phyloP scores from a whole-genome alignment of 2,888 invertebrate genomes.

The Shargacucullia verbasci region DNA sequence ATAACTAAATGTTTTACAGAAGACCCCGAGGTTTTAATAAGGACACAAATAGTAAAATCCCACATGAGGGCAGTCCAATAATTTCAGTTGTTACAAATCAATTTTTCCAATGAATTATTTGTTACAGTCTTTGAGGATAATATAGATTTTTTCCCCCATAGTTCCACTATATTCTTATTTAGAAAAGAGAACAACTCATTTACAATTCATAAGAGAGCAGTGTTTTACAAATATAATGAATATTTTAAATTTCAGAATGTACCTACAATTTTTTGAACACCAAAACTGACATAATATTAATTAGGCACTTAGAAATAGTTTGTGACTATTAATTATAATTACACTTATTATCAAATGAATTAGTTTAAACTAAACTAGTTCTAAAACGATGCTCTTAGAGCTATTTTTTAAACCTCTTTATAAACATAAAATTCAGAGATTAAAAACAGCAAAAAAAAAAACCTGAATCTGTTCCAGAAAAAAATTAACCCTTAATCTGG shows the following conservation, averaged over 20 bases:
- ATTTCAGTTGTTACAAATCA: slow-evolving; percentile 30
- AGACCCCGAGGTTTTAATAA: slow-evolving; percentile 25
- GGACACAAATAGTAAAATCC: slow-evolving; percentile 43
- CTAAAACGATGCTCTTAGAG: too few relatives aligned
- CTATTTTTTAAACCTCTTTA: too few relatives aligned
- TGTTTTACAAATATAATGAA: slow-evolving; percentile 16
- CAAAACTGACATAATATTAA: too few relatives aligned
- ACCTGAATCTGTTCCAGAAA: too few relatives aligned
- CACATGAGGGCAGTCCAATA: slow-evolving; percentile 44
- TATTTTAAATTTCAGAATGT: not conserved
- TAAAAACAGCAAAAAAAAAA: too few relatives aligned
- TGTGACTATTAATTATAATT: too few relatives aligned
- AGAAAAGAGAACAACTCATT: slow-evolving; percentile 32
- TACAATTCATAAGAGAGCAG: slow-evolving; percentile 39
- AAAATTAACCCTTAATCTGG: too few relatives aligned
- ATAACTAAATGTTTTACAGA: slow-evolving; percentile 12
- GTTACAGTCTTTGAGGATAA: slow-evolving; percentile 40
- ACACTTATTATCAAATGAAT: too few relatives aligned
- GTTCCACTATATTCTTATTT: slow-evolving; percentile 6
- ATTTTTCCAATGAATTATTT: slow-evolving; percentile 32
- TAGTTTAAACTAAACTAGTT: too few relatives aligned
- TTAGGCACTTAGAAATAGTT: too few relatives aligned
- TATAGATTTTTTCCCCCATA: slow-evolving; percentile 30
- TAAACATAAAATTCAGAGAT: too few relatives aligned
- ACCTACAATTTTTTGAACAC: too few relatives aligned